A percentile compares a stretch with the other conserved stretches of the same genome.
phyloP scores from a whole-genome alignment of 2,888 invertebrate genomes.

The Pheosia tremula region DNA sequence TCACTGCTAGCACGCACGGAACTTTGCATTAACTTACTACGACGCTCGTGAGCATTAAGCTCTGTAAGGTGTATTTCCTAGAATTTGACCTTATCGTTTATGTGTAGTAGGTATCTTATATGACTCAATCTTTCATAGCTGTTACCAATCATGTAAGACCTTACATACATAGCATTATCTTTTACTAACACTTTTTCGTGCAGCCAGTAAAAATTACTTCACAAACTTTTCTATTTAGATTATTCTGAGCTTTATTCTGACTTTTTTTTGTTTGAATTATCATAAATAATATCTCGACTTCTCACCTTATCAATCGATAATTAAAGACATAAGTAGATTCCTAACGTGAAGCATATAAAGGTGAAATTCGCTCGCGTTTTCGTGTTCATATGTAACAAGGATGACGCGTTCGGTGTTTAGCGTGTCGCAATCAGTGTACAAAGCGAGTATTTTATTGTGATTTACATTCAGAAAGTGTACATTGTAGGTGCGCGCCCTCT shows the following conservation, averaged over 20 bases:
- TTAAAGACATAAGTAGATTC: conserved; percentile 10
- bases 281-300: not conserved
- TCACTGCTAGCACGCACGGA: conserved; percentile 64
- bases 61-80: not conserved
- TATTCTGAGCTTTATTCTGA: no score
- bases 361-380: conserved; percentile 45
- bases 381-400: conserved; percentile 53
- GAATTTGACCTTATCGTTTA: not conserved
- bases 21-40: conserved; percentile 53
- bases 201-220: no score
- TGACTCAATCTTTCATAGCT: not conserved
- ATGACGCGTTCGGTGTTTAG: conserved; percentile 68
- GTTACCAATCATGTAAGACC: not conserved
- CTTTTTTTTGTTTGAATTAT: no score
- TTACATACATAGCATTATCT: not conserved
- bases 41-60: conserved; percentile 21
- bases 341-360: conserved; percentile 37
- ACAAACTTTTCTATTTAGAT: no score
- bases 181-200: no score
- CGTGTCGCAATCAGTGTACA: conserved; percentile 80
- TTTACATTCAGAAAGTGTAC: conserved; percentile 77
- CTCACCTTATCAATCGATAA: conserved; percentile 2
- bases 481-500: conserved; percentile 73
- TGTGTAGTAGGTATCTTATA: not conserved
- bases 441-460: conserved; percentile 82